phyloP scores from a whole-genome alignment of 2,888 invertebrate species.

The Agrotis puta region DNA sequence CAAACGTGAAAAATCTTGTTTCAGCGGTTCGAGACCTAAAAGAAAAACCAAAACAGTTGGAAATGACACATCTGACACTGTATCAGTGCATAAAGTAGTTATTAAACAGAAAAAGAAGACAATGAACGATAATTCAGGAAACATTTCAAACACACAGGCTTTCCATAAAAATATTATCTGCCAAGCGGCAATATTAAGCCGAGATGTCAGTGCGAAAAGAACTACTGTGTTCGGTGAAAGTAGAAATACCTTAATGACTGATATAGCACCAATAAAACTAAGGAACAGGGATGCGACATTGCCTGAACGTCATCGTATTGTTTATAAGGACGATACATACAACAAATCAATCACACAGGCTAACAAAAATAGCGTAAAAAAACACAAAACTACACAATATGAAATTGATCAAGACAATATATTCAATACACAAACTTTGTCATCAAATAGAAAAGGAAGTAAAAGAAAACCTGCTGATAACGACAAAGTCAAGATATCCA shows the following conservation, averaged over 20 bases:
- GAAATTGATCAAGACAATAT: too few species aligned
- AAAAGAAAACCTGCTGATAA: slow-evolving; percentile 17
- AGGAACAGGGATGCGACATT: not conserved
- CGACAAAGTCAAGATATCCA: slow-evolving; percentile 67
- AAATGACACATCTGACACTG: slow-evolving; percentile 30
- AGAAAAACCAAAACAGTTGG: slow-evolving; percentile 3
- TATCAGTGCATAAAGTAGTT: slow-evolving; percentile 38
- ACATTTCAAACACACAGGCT: slow-evolving; percentile 72
- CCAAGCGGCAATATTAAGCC: not conserved
- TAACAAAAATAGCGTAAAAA: not conserved
- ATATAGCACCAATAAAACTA: slow-evolving; percentile 38
- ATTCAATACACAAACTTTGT: too few species aligned
- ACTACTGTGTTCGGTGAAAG: slow-evolving; percentile 68
- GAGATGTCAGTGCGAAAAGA: slow-evolving; percentile 45
- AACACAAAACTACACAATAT: slow-evolving; percentile 33
- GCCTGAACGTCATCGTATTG: slow-evolving; percentile 16
- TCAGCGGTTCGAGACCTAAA: slow-evolving; percentile 13
- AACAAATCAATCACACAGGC: slow-evolving; percentile 60
- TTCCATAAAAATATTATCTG: slow-evolving; percentile 63
- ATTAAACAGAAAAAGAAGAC: slow-evolving; percentile 49
- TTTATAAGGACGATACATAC: slow-evolving; percentile 28
- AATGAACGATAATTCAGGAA: slow-evolving; percentile 57
- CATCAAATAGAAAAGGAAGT: too few species aligned
- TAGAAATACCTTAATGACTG: slow-evolving; percentile 60
- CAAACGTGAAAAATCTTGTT: slow-evolving; percentile 43